Evolutionary conservation across 2,113 vertebrate species (phyloP), one percentile per base, ranked within the genome.

Genomic region (Lophotis ruficrista): DNA sequence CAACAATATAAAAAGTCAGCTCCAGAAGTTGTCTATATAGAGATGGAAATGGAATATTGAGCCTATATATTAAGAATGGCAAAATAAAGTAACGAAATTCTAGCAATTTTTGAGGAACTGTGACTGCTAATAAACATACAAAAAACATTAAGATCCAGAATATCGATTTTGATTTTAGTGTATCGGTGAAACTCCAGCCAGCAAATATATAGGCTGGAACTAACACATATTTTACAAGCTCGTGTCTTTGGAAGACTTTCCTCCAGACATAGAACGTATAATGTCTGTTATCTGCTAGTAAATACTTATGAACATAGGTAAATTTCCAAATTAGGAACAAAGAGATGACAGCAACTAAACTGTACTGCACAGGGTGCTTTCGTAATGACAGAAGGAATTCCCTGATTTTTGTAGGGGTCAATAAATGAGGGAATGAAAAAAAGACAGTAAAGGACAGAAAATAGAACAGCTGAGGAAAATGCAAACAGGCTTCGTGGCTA

Each of bases 51-150:
- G 99, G 98, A 96, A 99, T 97, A 97, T 99, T 99, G 41, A 99
- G 95, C 35, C 99, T 99, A 92, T 99, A 99, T 93, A 99, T 98
- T 94, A 99, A 93, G 91, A 99, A 99, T 1, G 99, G 99, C 65
- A 99, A 89, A 91, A 99, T 99, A 91, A 99, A 99, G 95, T 99
- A 99, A 93, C 99, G 98, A 72, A 99, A 99, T 97, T 99, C 99
- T 68, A 99, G 95, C n/a, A 99, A 97, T 92, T 99, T 99, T 90
- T 99, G 99, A 76, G 99, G 99, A 78, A 99, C 98, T 0, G 97
- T 99, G 65, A 98, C 98, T 12, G 96, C 96, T 84, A 98, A 48
- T 31, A 99, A 93, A 96, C 99, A 99, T 3, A 90, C 69, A 89
- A 98, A 97, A 97, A 99, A 99, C 43, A 98, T 97, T 91, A 99